phyloP scores from a whole-genome alignment of 2,113 vertebrate genomes.

The Turdus rufiventris region DNA sequence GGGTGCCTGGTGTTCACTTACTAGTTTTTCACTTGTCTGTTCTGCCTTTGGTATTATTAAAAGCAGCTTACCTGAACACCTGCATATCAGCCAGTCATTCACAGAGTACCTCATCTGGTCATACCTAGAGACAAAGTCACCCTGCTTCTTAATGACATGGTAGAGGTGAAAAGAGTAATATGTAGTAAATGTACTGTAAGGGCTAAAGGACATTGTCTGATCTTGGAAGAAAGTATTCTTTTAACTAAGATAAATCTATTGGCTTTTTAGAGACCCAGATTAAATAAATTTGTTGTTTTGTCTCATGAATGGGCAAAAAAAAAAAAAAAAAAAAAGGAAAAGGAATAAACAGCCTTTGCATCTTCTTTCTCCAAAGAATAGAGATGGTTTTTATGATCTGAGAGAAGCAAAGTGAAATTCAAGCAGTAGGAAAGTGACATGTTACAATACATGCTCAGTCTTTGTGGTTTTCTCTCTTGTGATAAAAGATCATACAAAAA shows the following conservation, averaged over 20 bases:
- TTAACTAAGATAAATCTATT: not conserved
- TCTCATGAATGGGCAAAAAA: not conserved
- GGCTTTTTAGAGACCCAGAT: not conserved
- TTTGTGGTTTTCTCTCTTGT: not conserved
- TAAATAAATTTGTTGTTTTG: not conserved
- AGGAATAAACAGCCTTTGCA: not conserved
- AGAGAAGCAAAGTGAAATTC: not conserved
- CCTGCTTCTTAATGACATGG: not conserved
- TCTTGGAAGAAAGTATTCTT: not conserved
- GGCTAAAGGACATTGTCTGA: not conserved
- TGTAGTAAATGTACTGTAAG: not conserved
- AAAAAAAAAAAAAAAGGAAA: too few relatives aligned
- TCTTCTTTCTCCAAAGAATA: not conserved
- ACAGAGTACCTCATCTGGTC: not conserved
- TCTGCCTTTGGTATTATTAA: not conserved
- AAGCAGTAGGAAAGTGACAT: not conserved
- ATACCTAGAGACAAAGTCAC: not conserved
- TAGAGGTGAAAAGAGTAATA: not conserved
- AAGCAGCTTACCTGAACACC: not conserved
- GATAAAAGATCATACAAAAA: not conserved
- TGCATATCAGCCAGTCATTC: not conserved
- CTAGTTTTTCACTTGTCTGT: not conserved
- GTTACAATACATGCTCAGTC: not conserved
- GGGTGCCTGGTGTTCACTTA: not conserved
- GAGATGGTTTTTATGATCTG: not conserved